Base-by-base conservation (phyloP, 1,140 invertebrate species). In the Drosophila teissieri region DNA sequence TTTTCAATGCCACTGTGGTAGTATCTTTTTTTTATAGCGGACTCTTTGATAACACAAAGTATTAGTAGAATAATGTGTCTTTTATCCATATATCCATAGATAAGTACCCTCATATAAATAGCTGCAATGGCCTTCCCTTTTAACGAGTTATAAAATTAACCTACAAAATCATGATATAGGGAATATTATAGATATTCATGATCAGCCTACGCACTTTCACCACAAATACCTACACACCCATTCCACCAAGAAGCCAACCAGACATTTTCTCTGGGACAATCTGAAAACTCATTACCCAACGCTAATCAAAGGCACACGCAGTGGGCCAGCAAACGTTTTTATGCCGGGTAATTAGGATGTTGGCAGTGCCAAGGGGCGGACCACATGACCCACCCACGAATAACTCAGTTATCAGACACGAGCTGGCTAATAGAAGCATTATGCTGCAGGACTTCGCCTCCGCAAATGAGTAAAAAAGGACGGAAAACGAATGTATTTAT, bases 381-480 rank as follows among this genome's bases (percentile, higher is more conserved):
- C 53, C 49, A 67, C 31, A 67, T 48, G 37, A 36, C 73, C 53
- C 73, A 12, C 51, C 42, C 40, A 55, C 64, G 55, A 49, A 70
- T 70, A 70, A 70, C 68, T 70, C 52, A 46, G 51, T 76, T 76
- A 76, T 76, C 73, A 76, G 73, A 42, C 73, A 76, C 73, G 53
- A 76, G 73, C 60, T 53, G 56, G 73, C 73, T 76, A 76, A 76
- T 76, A 76, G 58, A 76, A 76, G 62, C 73, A 58, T 76, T 73
- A 73, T 39, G 22, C 68, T 31, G 22, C 40, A 61, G 53, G 54
- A 65, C 58, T 39, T 39, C 44, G 34, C 45, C 48, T 49, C 49
- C 22, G 45, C 45, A 63, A 74, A 49, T 49, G 53, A 19, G 46
- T 64, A 52, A 65, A 65, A 74, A 63, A 65, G 51, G 45, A 42